phyloP scores from a whole-genome alignment of 2,113 vertebrate genomes.

The Sprattus sprattus region DNA sequence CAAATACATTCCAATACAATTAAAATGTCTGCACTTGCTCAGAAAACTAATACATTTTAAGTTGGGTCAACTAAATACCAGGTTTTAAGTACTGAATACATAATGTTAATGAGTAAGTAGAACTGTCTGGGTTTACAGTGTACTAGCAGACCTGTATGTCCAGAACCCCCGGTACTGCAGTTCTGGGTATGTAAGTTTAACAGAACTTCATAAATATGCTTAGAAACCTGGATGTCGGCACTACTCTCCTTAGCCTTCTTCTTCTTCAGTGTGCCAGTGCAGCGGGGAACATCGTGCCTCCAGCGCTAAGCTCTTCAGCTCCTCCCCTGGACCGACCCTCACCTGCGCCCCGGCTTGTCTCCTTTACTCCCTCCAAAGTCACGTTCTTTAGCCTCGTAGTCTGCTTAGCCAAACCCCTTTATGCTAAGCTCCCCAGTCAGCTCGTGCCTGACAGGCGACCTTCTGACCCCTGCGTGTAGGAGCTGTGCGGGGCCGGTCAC shows the following conservation, averaged over 20 bases:
- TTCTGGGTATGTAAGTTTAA: background rate
- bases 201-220: background rate
- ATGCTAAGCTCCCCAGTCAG: background rate
- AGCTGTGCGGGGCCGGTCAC: background rate
- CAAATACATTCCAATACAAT: no score
- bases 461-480: background rate
- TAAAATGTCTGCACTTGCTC: no score
- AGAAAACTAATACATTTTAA: no score
- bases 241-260: background rate
- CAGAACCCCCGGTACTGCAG: background rate
- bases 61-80: no score
- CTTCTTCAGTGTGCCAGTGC: background rate
- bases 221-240: background rate
- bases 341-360: background rate
- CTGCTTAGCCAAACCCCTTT: background rate
- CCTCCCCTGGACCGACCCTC: background rate
- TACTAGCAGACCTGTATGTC: background rate
- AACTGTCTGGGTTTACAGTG: no score
- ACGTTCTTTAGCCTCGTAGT: background rate
- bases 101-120: no score
- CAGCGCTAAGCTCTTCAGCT: background rate
- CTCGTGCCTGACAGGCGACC: conserved; percentile 1
- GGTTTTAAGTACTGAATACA: no score
- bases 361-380: background rate
- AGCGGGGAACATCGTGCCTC: background rate